Conservation (phyloP, 2,888 invertebrate species). For the Philhelius pedissequus region DNA sequence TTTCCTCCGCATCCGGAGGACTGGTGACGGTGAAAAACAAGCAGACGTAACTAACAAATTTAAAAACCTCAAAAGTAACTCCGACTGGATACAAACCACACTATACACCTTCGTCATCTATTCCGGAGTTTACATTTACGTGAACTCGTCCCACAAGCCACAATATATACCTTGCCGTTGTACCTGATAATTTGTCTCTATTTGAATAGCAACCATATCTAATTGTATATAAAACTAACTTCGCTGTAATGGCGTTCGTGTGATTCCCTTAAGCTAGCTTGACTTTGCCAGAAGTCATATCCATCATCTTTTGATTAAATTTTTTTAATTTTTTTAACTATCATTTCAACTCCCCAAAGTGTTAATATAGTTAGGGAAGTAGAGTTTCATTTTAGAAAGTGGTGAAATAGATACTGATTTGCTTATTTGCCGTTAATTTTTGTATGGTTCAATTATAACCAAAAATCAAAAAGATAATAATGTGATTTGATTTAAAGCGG, state of each 20-base stretch:
- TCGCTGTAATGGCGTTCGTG: not conserved
- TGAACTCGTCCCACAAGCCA: slow-evolving; percentile 18
- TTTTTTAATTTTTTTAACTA: slow-evolving; percentile 25
- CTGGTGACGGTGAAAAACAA: not conserved
- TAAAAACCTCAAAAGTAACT: not conserved
- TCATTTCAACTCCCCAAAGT: slow-evolving; percentile 3
- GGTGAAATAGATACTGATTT: not conserved
- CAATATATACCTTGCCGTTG: not conserved
- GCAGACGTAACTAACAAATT: not conserved
- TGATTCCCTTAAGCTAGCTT: slow-evolving; percentile 42
- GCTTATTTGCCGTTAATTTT: too few species aligned
- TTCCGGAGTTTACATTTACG: slow-evolving; percentile 6
- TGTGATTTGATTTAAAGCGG: too few species aligned
- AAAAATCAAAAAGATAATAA: too few species aligned
- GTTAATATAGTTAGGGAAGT: not conserved
- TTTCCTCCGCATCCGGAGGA: not conserved
- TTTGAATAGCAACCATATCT: not conserved
- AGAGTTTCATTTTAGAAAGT: not conserved
- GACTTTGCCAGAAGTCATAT: slow-evolving; percentile 51
- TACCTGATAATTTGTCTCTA: slow-evolving; percentile 1
- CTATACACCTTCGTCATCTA: slow-evolving; percentile 2
- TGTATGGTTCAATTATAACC: too few species aligned
- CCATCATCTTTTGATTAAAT: slow-evolving; percentile 34
- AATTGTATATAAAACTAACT: slow-evolving; percentile 3
- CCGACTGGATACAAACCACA: not conserved